These are phyloP conservation scores for Calvadosia cruxmelitensis DNA, from an alignment of 30 jellyfish, hydroid and myxozoan species.

Conservation along the genomic window DNA sequence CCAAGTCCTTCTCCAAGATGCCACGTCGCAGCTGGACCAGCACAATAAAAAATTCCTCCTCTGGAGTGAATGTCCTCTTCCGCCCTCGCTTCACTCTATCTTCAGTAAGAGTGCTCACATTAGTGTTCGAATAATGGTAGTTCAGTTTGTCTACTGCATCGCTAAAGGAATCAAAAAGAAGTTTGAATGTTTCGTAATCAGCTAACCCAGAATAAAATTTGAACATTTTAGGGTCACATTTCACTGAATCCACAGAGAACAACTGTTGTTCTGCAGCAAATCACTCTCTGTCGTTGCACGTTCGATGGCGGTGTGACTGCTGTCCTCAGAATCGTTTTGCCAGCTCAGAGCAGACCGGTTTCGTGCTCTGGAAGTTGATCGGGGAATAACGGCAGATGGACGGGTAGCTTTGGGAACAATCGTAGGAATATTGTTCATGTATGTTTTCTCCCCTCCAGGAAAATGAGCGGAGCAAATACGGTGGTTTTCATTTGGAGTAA, in stretches of 20 bases:
- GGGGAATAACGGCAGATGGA: conserved; percentile 2
- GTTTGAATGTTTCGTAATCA: conserved; percentile 8
- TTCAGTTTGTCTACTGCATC: conserved; percentile 13
- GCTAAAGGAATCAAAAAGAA: conserved; percentile 6
- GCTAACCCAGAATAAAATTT: conserved; percentile 21
- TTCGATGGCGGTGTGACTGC: too few species aligned
- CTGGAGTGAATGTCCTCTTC: conserved; percentile 29
- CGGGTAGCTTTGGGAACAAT: conserved; percentile 9
- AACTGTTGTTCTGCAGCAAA: too few species aligned
- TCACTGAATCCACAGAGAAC: conserved; percentile 4
- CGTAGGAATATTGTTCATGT: conserved; percentile 26
- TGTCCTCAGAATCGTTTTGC: too few species aligned
- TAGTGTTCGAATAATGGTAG: conserved; percentile 11
- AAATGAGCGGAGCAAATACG: conserved; percentile 28
- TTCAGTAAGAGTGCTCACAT: not conserved
- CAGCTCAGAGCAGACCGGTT: too few species aligned
- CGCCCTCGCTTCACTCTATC: conserved; percentile 15
- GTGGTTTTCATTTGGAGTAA: conserved; percentile 9
- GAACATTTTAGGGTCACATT: conserved; percentile 5
- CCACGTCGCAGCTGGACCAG: conserved; percentile 29
- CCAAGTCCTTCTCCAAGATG: conserved; percentile 15
- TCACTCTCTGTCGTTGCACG: too few species aligned
- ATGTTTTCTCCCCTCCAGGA: conserved; percentile 25
- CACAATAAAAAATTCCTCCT: conserved; percentile 34
- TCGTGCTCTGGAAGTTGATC: not conserved